Conservation (phyloP, 2,113 vertebrate genomes). For the Gulo gulo region DNA sequence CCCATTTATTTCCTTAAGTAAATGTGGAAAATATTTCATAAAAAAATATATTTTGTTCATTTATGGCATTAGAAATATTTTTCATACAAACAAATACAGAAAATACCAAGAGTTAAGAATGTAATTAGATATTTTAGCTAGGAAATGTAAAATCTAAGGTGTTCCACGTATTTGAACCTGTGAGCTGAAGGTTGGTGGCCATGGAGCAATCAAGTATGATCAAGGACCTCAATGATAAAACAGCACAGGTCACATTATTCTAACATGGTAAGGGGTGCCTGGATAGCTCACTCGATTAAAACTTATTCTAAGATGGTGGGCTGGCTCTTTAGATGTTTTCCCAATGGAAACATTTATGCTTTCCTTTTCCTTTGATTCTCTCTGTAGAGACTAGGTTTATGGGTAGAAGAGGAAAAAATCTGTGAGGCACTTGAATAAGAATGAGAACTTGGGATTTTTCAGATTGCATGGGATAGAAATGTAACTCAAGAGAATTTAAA, state of each 20-base stretch:
- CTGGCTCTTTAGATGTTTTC: not conserved
- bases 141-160: not conserved
- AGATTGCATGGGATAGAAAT: not conserved
- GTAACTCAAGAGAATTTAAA: not conserved
- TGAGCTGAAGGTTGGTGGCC: not conserved
- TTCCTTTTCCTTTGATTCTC: not conserved
- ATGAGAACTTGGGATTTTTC: not conserved
- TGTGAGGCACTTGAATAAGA: not conserved
- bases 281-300: too few species aligned
- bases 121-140: not conserved
- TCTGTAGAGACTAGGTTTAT: not conserved
- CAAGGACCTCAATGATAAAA: accelerated
- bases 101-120: not conserved
- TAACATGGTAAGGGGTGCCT: not conserved
- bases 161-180: not conserved
- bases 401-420: not conserved
- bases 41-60: not conserved
- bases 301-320: not conserved
- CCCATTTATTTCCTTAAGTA: not conserved
- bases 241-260: not conserved
- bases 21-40: not conserved
- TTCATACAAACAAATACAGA: not conserved
- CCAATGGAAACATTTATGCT: not conserved
- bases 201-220: not conserved
- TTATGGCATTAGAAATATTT: not conserved